Conservation (phyloP, 2,113 vertebrate species). For the Ictalurus punctatus region DNA sequence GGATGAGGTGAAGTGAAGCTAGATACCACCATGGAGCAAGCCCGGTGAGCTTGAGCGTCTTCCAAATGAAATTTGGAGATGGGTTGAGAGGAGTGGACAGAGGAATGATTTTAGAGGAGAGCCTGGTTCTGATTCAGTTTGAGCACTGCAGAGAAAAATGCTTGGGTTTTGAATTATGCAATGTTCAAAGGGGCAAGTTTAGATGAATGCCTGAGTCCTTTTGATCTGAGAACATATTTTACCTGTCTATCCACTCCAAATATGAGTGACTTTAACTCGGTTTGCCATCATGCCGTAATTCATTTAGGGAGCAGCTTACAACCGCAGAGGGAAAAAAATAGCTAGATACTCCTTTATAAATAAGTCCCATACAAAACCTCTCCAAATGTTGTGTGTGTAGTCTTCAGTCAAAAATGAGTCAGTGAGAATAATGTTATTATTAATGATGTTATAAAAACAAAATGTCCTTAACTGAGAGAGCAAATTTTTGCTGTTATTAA, state of each 20-base stretch:
- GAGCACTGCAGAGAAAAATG: conserved; percentile 68
- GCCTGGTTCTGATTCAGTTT: conserved; percentile 70
- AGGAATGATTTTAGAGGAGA: conserved; percentile 22
- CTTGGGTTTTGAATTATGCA: conserved; percentile 74
- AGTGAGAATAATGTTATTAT: neutral
- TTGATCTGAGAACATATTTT: conserved; percentile 61
- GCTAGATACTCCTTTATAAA: conserved; percentile 52
- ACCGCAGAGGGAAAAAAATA: conserved; percentile 52
- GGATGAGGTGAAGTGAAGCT: conserved; percentile 65
- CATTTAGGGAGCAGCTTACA: conserved; percentile 39
- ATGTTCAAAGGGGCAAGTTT: conserved; percentile 55
- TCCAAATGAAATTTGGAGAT: conserved; percentile 74
- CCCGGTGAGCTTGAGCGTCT: conserved; percentile 59
- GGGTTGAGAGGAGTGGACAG: conserved; percentile 63
- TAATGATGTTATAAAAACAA: neutral
- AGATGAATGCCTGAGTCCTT: conserved; percentile 71
- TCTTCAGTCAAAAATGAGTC: neutral
- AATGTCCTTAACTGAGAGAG: neutral
- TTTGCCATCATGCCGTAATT: conserved; percentile 52
- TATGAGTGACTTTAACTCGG: conserved; percentile 49
- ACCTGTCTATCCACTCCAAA: conserved; percentile 45
- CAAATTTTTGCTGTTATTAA: neutral
- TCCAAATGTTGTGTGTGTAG: neutral
- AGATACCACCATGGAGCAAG: conserved; percentile 58
- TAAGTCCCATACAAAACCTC: neutral